phyloP scores from a whole-genome alignment of 2,113 vertebrate genomes.

The Eulacestoma nigropectus region DNA sequence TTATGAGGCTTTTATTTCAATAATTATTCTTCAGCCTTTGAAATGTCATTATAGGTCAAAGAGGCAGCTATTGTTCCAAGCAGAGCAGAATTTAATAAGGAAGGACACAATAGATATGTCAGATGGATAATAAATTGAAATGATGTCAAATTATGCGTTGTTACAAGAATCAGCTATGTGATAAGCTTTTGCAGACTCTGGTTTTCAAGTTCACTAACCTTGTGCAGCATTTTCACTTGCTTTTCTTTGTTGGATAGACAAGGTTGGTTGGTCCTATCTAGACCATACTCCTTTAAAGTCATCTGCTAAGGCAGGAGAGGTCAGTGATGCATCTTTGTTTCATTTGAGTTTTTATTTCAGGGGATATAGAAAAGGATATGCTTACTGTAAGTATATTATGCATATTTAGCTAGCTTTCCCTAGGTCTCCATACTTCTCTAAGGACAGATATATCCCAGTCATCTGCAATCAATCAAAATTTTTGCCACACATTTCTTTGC shows the following conservation, averaged over 20 bases:
- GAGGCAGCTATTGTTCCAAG: slow-evolving; percentile 53
- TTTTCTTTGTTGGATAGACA: neutral
- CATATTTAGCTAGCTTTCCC: neutral
- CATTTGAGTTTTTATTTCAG: neutral
- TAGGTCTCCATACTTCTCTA: neutral
- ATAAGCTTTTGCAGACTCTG: neutral
- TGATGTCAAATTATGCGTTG: neutral
- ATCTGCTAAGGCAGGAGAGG: neutral
- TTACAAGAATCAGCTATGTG: neutral
- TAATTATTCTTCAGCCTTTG: slow-evolving; percentile 70
- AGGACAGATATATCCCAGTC: neutral
- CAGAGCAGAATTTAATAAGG: slow-evolving; percentile 58
- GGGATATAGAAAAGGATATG: neutral
- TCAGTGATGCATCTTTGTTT: neutral
- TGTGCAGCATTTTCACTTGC: neutral
- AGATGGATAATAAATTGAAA: neutral
- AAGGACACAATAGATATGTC: neutral
- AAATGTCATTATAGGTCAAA: slow-evolving; percentile 71
- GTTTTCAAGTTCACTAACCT: neutral
- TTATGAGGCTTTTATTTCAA: slow-evolving; percentile 69
- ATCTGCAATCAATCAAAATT: neutral
- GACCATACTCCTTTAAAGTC: neutral
- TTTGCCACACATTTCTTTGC: neutral
- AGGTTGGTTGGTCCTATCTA: neutral
- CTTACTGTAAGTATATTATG: neutral